Evolutionary conservation across 1,140 invertebrate species (phyloP), one percentile per base, ranked within the genome.

Genomic region (Hormaphis cornu): DNA sequence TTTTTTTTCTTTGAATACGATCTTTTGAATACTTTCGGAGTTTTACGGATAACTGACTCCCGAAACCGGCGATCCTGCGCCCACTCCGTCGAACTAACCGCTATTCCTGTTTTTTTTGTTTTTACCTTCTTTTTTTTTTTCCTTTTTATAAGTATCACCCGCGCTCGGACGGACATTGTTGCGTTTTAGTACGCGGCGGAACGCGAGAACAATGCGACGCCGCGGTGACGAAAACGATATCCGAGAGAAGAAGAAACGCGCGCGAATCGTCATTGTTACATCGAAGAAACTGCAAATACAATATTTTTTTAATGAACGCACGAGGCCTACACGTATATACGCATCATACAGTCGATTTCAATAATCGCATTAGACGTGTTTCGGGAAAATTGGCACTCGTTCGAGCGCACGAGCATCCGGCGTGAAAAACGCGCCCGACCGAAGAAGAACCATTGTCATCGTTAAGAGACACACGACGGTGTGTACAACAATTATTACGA

Each of bases 351-450:
- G 40, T 50, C n/a, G 61, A 66, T 66, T 66, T 48, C 61, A 50
- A 66, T 66, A 66, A 66, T 66, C 61, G 44, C 28, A 66, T 66
- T 66, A 66, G 44, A 66, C 44, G 61, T 66, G 61, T 48, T 66
- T 66, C 40, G 44, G 30, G 40, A 50, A 66, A 66, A 66, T 66
- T 66, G 44, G 61, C 61, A 48, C 28, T 66, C 50, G 50, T 66
- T 66, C 61, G 61, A 66, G 61, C 35, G 61, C 30, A 35, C 61
- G 30, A 18, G 61, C 61, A 66, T 66, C 61, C 61, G 61, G 42
- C 61, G 61, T 66, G 61, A 66, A 66, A 66, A 66, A 48, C 28
- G n/a, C 61, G 61, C 18, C 61, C 61, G 30, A 66, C 61, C 61
- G 61, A 50, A 35, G 50, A 66, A 44, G 30, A 63, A 63, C 37